Evolutionary conservation across 2,113 vertebrate species (phyloP).

Genomic region (Entelurus aequoreus): DNA sequence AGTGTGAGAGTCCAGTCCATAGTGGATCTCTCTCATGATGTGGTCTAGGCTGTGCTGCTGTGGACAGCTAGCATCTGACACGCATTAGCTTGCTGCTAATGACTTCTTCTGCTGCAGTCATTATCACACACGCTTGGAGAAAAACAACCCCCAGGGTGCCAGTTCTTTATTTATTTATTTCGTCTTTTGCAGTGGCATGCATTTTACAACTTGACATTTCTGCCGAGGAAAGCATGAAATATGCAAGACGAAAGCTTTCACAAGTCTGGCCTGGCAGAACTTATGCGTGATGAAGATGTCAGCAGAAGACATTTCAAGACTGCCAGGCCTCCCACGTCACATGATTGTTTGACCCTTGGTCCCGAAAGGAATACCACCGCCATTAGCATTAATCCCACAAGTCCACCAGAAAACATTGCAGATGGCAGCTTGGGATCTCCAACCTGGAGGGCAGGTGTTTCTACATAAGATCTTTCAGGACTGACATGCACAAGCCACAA

Average conservation of each 20-base stretch:
- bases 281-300: background rate
- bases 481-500: too few relatives aligned
- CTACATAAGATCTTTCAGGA: background rate
- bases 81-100: slow-evolving; percentile 67
- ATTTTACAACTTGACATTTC: slow-evolving; percentile 25
- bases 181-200: slow-evolving; percentile 28
- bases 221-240: slow-evolving; percentile 19
- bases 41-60: slow-evolving; percentile 49
- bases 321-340: slow-evolving; percentile 35
- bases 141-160: slow-evolving; percentile 36
- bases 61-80: slow-evolving; percentile 72
- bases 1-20: too few relatives aligned
- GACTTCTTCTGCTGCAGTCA: slow-evolving; percentile 57
- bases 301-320: background rate
- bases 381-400: slow-evolving; percentile 50
- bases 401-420: slow-evolving; percentile 38
- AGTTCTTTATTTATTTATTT: background rate
- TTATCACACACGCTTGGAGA: slow-evolving; percentile 54
- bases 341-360: slow-evolving; percentile 25
- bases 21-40: slow-evolving; percentile 54
- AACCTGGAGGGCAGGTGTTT: slow-evolving; percentile 28
- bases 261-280: background rate
- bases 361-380: slow-evolving; percentile 34
- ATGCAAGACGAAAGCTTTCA: background rate
- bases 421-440: slow-evolving; percentile 28